Base-by-base conservation (phyloP, 2,113 vertebrate genomes). In the Centropus bengalensis region DNA sequence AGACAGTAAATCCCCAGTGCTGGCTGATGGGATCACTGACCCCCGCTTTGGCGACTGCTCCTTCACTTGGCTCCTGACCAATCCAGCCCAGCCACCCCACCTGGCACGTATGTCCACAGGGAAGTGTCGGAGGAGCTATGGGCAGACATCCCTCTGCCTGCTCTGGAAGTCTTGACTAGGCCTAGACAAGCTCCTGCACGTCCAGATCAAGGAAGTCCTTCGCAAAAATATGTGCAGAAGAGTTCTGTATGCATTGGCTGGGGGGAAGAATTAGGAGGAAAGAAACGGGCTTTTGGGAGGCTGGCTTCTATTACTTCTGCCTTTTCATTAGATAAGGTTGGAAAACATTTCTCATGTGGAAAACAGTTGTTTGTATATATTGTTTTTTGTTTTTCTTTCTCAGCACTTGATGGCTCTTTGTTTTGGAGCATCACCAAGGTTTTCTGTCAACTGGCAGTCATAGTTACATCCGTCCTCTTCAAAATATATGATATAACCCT, bases 61-160 rank as follows among this genome's bases (percentile, higher is more conserved):
- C 27, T 75, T 32, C 51, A 26, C 18, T 2, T 54, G 14, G 14
- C 27, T 91, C 33, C 15, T 11, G 9, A 36, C 10, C 28, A 52
- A 60, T 30, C 49, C 55, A 47, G 40, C 17, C 10, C 70, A 21
- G 20, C 47, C 75, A 74, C 13, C 51, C 28, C 14, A 6, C 24
- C 55, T 12, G 44, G 17, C 42, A 47, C 5, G 3, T 42, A 11
- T 0, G 2, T 19, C 67, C 55, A 13, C n/a, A 30, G 4, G 1
- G 0, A 83, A 21, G 63, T 9, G 12, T 20, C 32, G 33, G 69
- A n/a, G 40, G 20, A 20, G 21, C 28, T 3, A 6, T 27, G 49
- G 63, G 44, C 16, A 20, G 58, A 32, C 12, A 14, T 14, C 21
- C 33, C 21, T 75, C 52, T 73, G 56, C 26, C 60, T 32, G 24